Conservation (phyloP, 2,797 vertebrate genomes). For the Geotrypetes seraphini region DNA sequence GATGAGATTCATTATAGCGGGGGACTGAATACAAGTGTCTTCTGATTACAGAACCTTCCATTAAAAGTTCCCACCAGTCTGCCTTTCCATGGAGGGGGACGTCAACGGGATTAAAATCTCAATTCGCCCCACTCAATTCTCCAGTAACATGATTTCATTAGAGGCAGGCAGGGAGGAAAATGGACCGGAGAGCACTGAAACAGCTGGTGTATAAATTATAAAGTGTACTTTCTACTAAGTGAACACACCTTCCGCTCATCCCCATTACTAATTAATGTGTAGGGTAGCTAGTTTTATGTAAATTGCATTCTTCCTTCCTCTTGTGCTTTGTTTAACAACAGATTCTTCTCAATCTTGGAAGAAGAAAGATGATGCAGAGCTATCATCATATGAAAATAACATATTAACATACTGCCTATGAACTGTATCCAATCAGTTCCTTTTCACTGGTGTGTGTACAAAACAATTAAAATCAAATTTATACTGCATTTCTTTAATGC, state of each 20-base stretch:
- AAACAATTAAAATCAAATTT: conserved; percentile 99
- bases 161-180: conserved; percentile 90
- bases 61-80: conserved; percentile 89
- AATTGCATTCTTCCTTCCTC: conserved; percentile 89
- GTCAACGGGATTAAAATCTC: conserved; percentile 98
- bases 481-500: conserved; percentile 94
- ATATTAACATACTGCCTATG: conserved; percentile 98
- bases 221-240: conserved; percentile 96
- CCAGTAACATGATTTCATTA: conserved; percentile 98
- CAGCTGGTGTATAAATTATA: conserved; percentile 99
- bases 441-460: conserved; percentile 98
- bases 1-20: conserved; percentile 95
- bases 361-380: conserved; percentile 95
- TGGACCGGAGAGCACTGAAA: conserved; percentile 88
- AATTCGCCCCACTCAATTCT: conserved; percentile 97
- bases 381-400: conserved; percentile 99
- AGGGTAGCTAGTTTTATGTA: conserved; percentile 93
- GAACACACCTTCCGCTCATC: conserved; percentile 94
- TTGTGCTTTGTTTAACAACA: conserved; percentile 87
- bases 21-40: conserved; percentile 89
- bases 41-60: conserved; percentile 87
- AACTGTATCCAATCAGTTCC: conserved; percentile 99
- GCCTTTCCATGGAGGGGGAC: conserved; percentile 80
- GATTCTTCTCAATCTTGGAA: conserved; percentile 88
- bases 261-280: conserved; percentile 98